These are phyloP conservation scores for Cylas formicarius DNA, from an alignment of 1,140 invertebrate species.

Conservation along the genomic window DNA sequence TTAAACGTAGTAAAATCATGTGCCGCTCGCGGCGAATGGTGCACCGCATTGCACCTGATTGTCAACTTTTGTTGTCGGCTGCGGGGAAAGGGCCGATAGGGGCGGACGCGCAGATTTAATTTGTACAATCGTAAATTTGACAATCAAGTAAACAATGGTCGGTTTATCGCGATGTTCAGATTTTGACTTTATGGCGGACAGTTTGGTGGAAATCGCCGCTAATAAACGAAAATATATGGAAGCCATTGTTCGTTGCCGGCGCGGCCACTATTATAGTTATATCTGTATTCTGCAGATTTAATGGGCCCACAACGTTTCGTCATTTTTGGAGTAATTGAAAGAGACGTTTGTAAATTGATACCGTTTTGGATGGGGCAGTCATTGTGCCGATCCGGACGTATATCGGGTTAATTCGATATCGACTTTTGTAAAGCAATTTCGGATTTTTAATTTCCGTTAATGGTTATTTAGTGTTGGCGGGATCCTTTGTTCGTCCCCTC, in stretches of 20 bases:
- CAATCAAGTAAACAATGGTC: slow-evolving; percentile 44
- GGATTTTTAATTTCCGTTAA: too few relatives aligned
- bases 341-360: slow-evolving; percentile 31
- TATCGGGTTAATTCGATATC: slow-evolving; percentile 23
- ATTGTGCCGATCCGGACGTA: too few relatives aligned
- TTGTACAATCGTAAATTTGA: slow-evolving; percentile 45
- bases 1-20: slow-evolving; percentile 22
- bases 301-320: slow-evolving; percentile 31
- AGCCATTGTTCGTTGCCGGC: slow-evolving; percentile 35
- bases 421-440: slow-evolving; percentile 18
- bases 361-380: slow-evolving; percentile 23
- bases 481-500: too few relatives aligned
- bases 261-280: slow-evolving; percentile 32
- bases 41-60: slow-evolving; percentile 28
- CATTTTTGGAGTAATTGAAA: slow-evolving; percentile 32
- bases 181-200: slow-evolving; percentile 41
- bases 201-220: slow-evolving; percentile 39
- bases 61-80: slow-evolving; percentile 39
- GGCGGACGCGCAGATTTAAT: slow-evolving; percentile 40
- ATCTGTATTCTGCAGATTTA: slow-evolving; percentile 35
- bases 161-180: slow-evolving; percentile 44
- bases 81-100: slow-evolving; percentile 37
- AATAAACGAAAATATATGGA: slow-evolving; percentile 41
- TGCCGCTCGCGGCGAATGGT: slow-evolving; percentile 17
- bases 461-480: too few relatives aligned